A percentile compares a stretch with the other conserved stretches of the same genome.
These are phyloP conservation scores for Drosophila acutilabella DNA, from an alignment of 2,888 invertebrate genomes.

Conservation along the genomic window DNA sequence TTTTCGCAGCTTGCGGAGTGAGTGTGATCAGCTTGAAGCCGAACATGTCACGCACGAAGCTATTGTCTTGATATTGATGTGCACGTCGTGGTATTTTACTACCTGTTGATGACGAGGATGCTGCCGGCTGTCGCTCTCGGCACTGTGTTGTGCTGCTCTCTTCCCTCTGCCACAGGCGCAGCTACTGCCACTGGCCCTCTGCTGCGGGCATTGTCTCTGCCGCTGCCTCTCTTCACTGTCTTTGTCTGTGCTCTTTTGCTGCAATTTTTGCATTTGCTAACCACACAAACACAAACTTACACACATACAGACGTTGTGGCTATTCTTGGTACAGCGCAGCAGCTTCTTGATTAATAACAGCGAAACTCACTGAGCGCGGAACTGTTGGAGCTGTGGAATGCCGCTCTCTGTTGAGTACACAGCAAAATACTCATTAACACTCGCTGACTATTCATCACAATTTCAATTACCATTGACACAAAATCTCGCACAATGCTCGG, in stretches of 20 bases:
- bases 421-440: slow-evolving; percentile 70
- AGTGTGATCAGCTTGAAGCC: slow-evolving; percentile 37
- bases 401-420: slow-evolving; percentile 14
- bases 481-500: slow-evolving; percentile 31
- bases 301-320: slow-evolving; percentile 20
- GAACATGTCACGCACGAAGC: slow-evolving; percentile 77
- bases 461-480: slow-evolving; percentile 63
- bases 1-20: neutral
- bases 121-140: slow-evolving; percentile 38
- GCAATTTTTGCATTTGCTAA: slow-evolving; percentile 49
- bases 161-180: neutral
- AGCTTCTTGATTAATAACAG: slow-evolving; percentile 54
- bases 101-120: slow-evolving; percentile 80
- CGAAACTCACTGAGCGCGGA: slow-evolving; percentile 31
- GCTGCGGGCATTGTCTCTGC: too few species aligned
- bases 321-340: slow-evolving; percentile 3
- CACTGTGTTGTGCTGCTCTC: neutral
- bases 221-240: neutral
- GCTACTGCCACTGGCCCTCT: too few species aligned
- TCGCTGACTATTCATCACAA: slow-evolving; percentile 67
- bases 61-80: slow-evolving; percentile 71
- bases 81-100: slow-evolving; percentile 83
- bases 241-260: slow-evolving; percentile 35
- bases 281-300: neutral
- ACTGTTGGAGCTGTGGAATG: slow-evolving; percentile 33